Conservation (phyloP, 53 echinoderm and acorn worm genomes). For the Antedon mediterranea region DNA sequence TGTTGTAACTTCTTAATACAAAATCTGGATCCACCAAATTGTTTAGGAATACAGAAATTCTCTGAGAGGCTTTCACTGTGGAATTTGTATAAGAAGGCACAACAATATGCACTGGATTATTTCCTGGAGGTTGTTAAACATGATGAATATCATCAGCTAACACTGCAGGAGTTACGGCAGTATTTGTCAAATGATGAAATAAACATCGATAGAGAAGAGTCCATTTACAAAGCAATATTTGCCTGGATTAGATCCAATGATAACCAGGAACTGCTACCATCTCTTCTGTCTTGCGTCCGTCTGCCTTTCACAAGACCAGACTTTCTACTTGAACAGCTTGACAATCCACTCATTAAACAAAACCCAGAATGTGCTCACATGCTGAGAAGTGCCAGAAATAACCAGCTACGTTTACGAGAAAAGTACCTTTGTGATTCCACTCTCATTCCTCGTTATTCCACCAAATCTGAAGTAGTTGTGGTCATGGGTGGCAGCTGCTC, state of each 20-base stretch:
- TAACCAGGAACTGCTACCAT: neutral
- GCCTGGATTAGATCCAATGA: conserved; percentile 35
- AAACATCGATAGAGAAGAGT: conserved; percentile 36
- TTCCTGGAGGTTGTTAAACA: conserved; percentile 37
- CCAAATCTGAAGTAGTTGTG: conserved; percentile 59
- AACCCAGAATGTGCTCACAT: conserved; percentile 11
- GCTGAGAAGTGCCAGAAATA: conserved; percentile 27
- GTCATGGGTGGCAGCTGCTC: conserved; percentile 52
- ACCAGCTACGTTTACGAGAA: conserved; percentile 25
- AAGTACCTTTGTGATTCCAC: neutral
- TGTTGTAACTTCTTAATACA: conserved; percentile 49
- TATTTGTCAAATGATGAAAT: conserved; percentile 49
- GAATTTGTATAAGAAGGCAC: conserved; percentile 20
- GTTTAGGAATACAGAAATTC: conserved; percentile 48
- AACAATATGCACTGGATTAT: conserved; percentile 27
- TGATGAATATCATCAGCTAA: conserved; percentile 47
- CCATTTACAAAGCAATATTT: conserved; percentile 22
- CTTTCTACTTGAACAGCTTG: conserved; percentile 29
- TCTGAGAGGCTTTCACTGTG: conserved; percentile 43
- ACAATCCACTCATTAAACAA: conserved; percentile 24
- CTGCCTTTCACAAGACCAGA: conserved; percentile 34
- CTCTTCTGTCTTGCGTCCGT: conserved; percentile 30
- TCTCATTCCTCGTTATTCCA: conserved; percentile 41
- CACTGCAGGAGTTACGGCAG: conserved; percentile 26
- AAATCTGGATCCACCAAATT: conserved; percentile 64